These are phyloP conservation scores for Serrognathus titanus DNA, from an alignment of 2,888 invertebrate species.

Conservation along the genomic window DNA sequence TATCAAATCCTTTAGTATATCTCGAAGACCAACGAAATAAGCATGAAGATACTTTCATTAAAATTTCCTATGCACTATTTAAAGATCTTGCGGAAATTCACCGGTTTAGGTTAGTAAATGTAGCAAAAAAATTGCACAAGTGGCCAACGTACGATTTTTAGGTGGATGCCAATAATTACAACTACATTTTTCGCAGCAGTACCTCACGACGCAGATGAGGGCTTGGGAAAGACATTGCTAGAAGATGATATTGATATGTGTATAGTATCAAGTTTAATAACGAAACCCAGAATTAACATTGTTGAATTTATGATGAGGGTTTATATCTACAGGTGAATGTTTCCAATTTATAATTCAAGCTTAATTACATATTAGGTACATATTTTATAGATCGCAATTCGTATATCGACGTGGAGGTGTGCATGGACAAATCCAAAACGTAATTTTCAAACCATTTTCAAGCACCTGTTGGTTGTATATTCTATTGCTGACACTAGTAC, in stretches of 20 bases:
- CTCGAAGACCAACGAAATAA: slow-evolving; percentile 10
- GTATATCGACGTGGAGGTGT: slow-evolving; percentile 7
- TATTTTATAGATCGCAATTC: slow-evolving; percentile 11
- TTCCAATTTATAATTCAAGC: too few relatives aligned
- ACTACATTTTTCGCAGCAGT: slow-evolving; percentile 12
- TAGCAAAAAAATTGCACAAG: too few relatives aligned
- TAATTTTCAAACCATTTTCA: slow-evolving; percentile 11
- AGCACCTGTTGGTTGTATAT: slow-evolving; percentile 6
- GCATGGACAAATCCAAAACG: slow-evolving; percentile 1
- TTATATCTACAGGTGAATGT: not conserved
- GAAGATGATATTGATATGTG: slow-evolving; percentile 9
- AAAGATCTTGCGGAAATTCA: slow-evolving; percentile 16
- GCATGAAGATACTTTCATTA: slow-evolving; percentile 9
- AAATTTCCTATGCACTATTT: slow-evolving; percentile 18
- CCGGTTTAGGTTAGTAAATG: slow-evolving; percentile 13
- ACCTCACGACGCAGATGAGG: slow-evolving; percentile 6
- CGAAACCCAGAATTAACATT: not conserved
- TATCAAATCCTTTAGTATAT: slow-evolving; percentile 5
- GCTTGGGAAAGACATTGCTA: slow-evolving; percentile 6
- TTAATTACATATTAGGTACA: not conserved
- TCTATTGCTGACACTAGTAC: not conserved
- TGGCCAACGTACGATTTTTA: not conserved
- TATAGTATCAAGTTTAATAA: slow-evolving; percentile 11
- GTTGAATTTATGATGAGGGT: not conserved
- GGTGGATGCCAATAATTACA: slow-evolving; percentile 6